These are phyloP conservation scores for Myzus persicae DNA, from an alignment of 1,140 invertebrate species.

Conservation along the genomic window DNA sequence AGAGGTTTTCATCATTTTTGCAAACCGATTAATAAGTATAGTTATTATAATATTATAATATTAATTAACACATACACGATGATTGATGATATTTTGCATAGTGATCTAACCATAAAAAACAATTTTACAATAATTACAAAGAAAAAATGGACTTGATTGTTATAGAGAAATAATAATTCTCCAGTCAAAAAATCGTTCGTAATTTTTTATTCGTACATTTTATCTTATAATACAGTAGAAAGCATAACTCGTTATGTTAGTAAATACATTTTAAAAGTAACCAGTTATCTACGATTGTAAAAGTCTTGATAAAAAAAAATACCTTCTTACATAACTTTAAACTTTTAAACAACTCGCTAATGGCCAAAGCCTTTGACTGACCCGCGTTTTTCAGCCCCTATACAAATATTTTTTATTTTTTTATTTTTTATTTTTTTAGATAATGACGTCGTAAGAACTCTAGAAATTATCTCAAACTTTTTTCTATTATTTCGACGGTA, in stretches of 20 bases:
- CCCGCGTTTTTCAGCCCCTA: background rate
- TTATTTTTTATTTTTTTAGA: background rate
- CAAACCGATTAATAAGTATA: background rate
- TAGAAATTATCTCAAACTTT: background rate
- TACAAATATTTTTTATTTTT: background rate
- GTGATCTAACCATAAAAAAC: too few species aligned
- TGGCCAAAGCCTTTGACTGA: background rate
- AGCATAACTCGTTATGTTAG: background rate
- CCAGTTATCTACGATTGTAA: background rate
- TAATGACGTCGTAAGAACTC: background rate
- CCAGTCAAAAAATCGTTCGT: background rate
- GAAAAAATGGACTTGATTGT: too few species aligned
- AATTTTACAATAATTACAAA: too few species aligned
- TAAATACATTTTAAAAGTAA: background rate
- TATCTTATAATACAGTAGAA: background rate
- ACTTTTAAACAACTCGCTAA: conserved; percentile 5
- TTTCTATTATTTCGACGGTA: background rate
- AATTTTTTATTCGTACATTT: background rate
- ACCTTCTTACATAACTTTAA: background rate
- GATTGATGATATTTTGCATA: background rate
- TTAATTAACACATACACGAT: too few species aligned
- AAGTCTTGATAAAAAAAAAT: background rate
- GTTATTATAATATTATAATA: background rate
- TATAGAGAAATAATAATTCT: background rate
- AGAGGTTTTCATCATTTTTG: background rate